Base-by-base conservation (phyloP, 1,140 invertebrate species). In the Brachionus rubens region DNA sequence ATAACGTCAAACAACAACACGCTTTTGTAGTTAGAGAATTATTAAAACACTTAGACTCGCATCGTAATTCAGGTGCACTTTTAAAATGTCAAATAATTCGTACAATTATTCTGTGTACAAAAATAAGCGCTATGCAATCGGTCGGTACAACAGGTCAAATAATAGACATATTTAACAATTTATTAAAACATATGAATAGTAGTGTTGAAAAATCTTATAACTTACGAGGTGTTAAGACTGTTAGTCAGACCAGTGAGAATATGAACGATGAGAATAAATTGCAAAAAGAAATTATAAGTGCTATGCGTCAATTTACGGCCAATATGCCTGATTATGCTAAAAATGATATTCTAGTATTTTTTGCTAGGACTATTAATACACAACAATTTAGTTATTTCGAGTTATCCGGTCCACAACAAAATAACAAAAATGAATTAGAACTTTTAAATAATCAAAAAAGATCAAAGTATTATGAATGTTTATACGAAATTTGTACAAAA, bases 151-250 rank as follows among this genome's bases (percentile, higher is more conserved):
- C 68, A 19, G 43, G 68, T 50, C 68, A 72, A 36, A 72, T 72
- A 72, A 72, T 72, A 16, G 68, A 72, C n/a, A 50, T 72, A 30
- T 72, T 72, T 24, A 72, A 36, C 10, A 72, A 72, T 52, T 72
- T 72, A 19, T 26, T 72, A 6, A 72, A 72, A 16, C 68, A 72
- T n/a, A 21, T 72, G 46, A 50, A 72, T 21, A 50, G 36, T 12
- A 54, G 46, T 26, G 68, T 72, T 24, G 68, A 72, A 41, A 48
- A 54, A 30, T 33, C 68, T n/a, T 48, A 19, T 26, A 54, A 72
- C 33, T 54, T 56, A 28, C 6, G 21, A 46, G 14, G 9, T 14
- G 33, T 36, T 36, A 36, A 36, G 9, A 36, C 4, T 36, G 33
- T 36, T 36, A 33, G 28, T 40, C 30, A 16, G 16, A 19, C 30